Base-by-base conservation (phyloP, 92 coral and sea anemone genomes). In the Phymanthus crucifer region DNA sequence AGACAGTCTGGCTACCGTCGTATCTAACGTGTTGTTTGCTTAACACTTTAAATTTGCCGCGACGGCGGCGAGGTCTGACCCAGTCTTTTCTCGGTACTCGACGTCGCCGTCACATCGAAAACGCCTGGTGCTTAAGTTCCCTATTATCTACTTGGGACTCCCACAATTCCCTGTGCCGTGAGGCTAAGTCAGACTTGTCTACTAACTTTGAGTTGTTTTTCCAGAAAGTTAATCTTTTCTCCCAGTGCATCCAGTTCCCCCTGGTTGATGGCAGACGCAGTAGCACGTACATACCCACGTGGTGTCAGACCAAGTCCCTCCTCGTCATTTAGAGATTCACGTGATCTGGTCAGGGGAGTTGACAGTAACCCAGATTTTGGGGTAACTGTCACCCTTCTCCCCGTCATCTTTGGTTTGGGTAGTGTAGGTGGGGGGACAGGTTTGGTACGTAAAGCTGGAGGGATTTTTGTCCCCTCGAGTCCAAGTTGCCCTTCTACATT, bases 221-320 rank as follows among this genome's bases (percentile, higher is more conserved):
- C 99, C 72, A 96, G 82, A 85, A 93, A 96, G 35, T 86, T 48
- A 32, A 96, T 89, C 82, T 94, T 96, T 33, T 96, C 98, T 65
- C 90, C 84, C 65, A 96, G 80, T 32, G 97, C 90, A 73, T 91
- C 99, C 47, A 89, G 80, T 71, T 96, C 98, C 13, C 99, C 99
- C 37, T 88, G 91, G 43, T 93, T 96, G 67, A 96, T 87, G 68
- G 93, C 91, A 36, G 87, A 79, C 21, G 99, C 99, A 56, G 95
- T 88, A 37, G 90, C 89, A 14, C 83, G 88, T 31, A 96, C 99
- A 84, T 88, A 83, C 34, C 99, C 99, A 50, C 89, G 90, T 35
- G 93, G 98, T 16, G 99, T 97, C 29, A 89, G 83, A 19, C 78
- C 72, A 27, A 72, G 71, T 32, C 80, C 92, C 45, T 83, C 91